Conservation (phyloP, 2,888 invertebrate species). For the Hipparchia sbordonii region DNA sequence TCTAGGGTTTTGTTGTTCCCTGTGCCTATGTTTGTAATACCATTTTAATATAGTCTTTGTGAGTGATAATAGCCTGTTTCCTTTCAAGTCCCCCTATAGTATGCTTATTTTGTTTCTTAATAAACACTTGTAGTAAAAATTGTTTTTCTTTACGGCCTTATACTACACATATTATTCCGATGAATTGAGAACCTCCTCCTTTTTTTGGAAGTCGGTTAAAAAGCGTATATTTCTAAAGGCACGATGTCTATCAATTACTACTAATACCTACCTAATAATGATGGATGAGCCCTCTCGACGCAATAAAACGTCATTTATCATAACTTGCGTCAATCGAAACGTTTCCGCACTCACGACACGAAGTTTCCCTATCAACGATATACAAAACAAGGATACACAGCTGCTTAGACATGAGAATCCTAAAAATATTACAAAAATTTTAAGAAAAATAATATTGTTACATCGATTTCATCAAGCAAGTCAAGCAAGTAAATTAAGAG, state of each 20-base stretch:
- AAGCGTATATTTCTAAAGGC: neutral
- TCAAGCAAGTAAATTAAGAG: too few species aligned
- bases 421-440: too few species aligned
- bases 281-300: slow-evolving; percentile 45
- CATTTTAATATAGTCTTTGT: too few species aligned
- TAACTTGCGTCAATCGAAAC: slow-evolving; percentile 43
- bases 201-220: neutral
- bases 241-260: slow-evolving; percentile 7
- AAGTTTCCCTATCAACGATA: slow-evolving; percentile 8
- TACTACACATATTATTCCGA: too few species aligned
- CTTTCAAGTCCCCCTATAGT: too few species aligned
- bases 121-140: neutral
- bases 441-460: too few species aligned
- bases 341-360: slow-evolving; percentile 28
- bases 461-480: too few species aligned
- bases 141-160: neutral
- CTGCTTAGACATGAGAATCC: too few species aligned
- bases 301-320: slow-evolving; percentile 69
- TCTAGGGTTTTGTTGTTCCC: too few species aligned
- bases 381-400: neutral
- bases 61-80: too few species aligned
- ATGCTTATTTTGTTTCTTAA: neutral
- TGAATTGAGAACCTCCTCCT: too few species aligned
- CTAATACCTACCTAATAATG: slow-evolving; percentile 36
- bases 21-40: too few species aligned